These are phyloP conservation scores for Characodon lateralis DNA, from an alignment of 2,797 vertebrate genomes.

Conservation along the genomic window DNA sequence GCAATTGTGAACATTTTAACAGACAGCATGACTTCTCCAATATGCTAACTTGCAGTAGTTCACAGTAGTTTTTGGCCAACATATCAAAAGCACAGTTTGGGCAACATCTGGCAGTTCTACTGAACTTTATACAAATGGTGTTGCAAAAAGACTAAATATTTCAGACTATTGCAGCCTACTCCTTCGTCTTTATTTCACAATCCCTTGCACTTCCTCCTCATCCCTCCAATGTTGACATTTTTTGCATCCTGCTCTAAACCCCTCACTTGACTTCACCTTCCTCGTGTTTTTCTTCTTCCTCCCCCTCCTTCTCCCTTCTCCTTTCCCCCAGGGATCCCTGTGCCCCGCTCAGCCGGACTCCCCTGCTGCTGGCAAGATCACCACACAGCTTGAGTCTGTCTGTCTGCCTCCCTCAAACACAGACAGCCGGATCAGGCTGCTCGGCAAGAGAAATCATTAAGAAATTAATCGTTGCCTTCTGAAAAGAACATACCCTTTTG, in stretches of 20 bases:
- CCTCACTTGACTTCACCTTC: slow-evolving; percentile 47
- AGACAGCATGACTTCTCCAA: not conserved
- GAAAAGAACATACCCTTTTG: slow-evolving; percentile 18
- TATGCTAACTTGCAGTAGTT: not conserved
- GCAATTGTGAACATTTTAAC: too few relatives aligned
- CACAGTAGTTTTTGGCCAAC: not conserved
- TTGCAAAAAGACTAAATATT: not conserved
- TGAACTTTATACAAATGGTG: not conserved
- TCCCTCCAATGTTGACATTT: slow-evolving; percentile 23
- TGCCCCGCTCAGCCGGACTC: slow-evolving; percentile 44
- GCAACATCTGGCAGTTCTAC: not conserved
- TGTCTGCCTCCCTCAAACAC: slow-evolving; percentile 2
- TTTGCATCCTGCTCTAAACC: slow-evolving; percentile 8
- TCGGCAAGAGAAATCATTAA: slow-evolving; percentile 17
- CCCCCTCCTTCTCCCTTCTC: slow-evolving; percentile 20
- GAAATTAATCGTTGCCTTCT: slow-evolving; percentile 20
- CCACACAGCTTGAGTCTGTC: slow-evolving; percentile 57
- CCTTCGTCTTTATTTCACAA: slow-evolving; percentile 16
- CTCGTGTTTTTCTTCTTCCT: slow-evolving; percentile 35
- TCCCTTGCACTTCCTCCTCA: not conserved
- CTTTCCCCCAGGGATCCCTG: slow-evolving; percentile 61
- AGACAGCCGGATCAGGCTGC: slow-evolving; percentile 10
- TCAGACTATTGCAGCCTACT: not conserved
- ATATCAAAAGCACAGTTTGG: not conserved
- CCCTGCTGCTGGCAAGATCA: slow-evolving; percentile 28